Evolutionary conservation across 2,113 vertebrate genomes (phyloP), one percentile per base, ranked within the genome.

Genomic region (Okapia johnstoni): DNA sequence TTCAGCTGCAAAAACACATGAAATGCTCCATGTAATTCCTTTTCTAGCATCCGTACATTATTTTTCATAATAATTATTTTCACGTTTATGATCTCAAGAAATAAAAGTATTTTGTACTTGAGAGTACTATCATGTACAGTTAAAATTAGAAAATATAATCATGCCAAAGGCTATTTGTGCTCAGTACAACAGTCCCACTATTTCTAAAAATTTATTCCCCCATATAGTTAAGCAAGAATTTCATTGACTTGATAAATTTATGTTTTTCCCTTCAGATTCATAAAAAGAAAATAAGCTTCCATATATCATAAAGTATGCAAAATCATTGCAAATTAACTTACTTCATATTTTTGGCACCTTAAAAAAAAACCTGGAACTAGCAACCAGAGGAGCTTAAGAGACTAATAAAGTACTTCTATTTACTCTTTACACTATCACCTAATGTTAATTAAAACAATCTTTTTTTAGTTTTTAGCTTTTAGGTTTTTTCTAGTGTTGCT

Each of bases 81-180:
- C 33, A n/a, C 13, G 57, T 79, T 92, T 76, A 96, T 52, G 25
- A 95, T 52, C 40, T 87, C 85, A 63, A 92, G 66, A 87, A 94
- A 93, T 30, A 55, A 89, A 93, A 73, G 52, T 43, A 63, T 30
- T 80, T 54, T 76, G 60, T 61, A 52, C 73, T 55, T 76, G 60
- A 93, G 21, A 91, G 33, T 58, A 84, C 14, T 58, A n/a, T 57
- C n/a, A 81, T 16, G 33, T 2, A 90, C 48, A 79, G 63, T 88
- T 91, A 94, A 96, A 89, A 81, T 87, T n/a, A 96, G 92, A 96
- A 96, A 96, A 97, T 15, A 83, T 2, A 85, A 54, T 43, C 90
- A 89, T 16, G 50, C n/a, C 90, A 52, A 87, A 90, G 30, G 90
- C 73, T 55, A 55, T 33, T 3, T 7, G 13, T 57, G 33, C 26